Conservation (phyloP, 2,888 invertebrate species). For the Chymomyza caudatula region DNA sequence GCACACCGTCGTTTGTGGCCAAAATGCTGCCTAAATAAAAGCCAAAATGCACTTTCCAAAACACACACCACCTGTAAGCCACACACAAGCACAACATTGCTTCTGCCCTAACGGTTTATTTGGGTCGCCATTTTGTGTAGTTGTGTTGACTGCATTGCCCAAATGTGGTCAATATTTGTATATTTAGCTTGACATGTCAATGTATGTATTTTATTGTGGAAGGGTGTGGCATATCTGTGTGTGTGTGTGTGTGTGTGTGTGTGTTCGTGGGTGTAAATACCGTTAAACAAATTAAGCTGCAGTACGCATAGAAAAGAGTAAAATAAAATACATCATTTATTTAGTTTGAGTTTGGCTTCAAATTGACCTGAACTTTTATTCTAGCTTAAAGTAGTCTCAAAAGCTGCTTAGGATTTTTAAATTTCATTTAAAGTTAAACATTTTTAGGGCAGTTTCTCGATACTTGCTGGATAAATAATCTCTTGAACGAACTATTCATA, state of each 20-base stretch:
- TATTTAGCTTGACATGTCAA: not conserved
- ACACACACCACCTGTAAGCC: conserved; percentile 15
- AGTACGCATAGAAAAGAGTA: not conserved
- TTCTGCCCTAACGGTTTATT: not conserved
- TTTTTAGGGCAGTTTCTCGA: too few relatives aligned
- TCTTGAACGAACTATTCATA: too few relatives aligned
- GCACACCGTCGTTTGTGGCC: conserved; percentile 21
- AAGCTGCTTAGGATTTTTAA: not conserved
- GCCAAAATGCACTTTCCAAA: conserved; percentile 64
- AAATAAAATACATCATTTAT: not conserved
- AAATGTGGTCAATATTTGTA: conserved; percentile 15
- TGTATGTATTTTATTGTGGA: not conserved
- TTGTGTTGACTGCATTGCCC: not conserved
- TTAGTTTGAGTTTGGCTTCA: not conserved
- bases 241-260: not conserved
- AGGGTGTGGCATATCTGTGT: not conserved
- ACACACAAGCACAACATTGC: conserved; percentile 10
- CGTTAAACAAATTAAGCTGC: not conserved
- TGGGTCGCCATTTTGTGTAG: not conserved
- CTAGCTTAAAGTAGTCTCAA: not conserved
- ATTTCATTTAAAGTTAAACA: too few relatives aligned
- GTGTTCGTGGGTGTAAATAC: not conserved
- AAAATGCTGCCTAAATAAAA: conserved; percentile 56
- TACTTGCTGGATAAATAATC: too few relatives aligned
- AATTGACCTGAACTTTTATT: too few relatives aligned